Conservation (phyloP, 2,888 invertebrate genomes). For the Darwinula stevensoni region DNA sequence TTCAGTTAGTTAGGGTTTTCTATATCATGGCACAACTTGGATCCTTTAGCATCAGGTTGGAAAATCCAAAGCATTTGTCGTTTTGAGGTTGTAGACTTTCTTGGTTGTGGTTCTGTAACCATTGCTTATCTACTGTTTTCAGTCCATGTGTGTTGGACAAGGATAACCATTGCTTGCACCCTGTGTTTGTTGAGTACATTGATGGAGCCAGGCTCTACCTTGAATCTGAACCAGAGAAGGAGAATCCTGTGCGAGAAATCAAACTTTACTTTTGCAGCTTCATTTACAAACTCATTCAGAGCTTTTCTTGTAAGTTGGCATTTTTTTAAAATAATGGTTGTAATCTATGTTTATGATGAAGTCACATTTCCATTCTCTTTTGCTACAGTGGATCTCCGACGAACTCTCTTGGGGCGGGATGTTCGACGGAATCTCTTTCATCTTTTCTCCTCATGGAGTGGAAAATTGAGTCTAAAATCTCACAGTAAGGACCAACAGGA, state of each 20-base stretch:
- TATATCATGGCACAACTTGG: slow-evolving; percentile 73
- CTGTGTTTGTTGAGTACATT: slow-evolving; percentile 71
- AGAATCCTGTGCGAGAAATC: slow-evolving; percentile 58
- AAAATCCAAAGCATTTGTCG: neutral
- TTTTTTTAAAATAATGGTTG: slow-evolving; percentile 5
- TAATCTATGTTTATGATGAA: too few species aligned
- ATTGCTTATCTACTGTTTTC: too few species aligned
- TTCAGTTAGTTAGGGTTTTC: slow-evolving; percentile 68
- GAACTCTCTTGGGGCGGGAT: slow-evolving; percentile 55
- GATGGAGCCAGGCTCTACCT: slow-evolving; percentile 73
- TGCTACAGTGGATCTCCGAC: slow-evolving; percentile 50
- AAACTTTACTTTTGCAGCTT: slow-evolving; percentile 81
- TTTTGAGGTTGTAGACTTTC: too few species aligned
- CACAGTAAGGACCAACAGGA: neutral
- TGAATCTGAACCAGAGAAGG: slow-evolving; percentile 79
- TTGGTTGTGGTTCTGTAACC: too few species aligned
- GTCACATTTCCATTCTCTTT: slow-evolving; percentile 7
- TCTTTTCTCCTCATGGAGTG: slow-evolving; percentile 80
- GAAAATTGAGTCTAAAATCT: slow-evolving; percentile 37
- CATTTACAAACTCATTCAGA: slow-evolving; percentile 68
- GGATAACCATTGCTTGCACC: slow-evolving; percentile 49
- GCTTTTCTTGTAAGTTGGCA: slow-evolving; percentile 45
- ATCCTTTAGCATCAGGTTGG: slow-evolving; percentile 32
- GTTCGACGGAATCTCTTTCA: slow-evolving; percentile 59
- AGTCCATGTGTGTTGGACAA: slow-evolving; percentile 56